phyloP scores from a whole-genome alignment of 2,888 invertebrate species.

The Hypolimnas misippus region DNA sequence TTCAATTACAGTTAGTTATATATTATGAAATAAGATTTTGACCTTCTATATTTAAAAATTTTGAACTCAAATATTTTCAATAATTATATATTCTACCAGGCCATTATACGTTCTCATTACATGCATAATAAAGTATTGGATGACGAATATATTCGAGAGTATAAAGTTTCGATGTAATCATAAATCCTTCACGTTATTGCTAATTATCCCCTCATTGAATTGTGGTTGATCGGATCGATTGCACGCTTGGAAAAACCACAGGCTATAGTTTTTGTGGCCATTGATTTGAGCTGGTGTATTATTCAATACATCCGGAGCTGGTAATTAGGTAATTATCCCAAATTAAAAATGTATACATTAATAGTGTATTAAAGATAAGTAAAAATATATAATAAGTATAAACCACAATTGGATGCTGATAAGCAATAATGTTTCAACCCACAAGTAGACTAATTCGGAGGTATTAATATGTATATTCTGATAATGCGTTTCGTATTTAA shows the following conservation, averaged over 20 bases:
- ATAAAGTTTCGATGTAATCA: conserved; percentile 18
- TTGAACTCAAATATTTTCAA: too few relatives aligned
- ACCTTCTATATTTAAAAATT: too few relatives aligned
- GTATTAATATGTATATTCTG: too few relatives aligned
- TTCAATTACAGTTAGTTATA: too few relatives aligned
- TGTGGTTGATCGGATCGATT: conserved; percentile 17
- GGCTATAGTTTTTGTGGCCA: conserved; percentile 25
- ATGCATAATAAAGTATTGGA: not conserved
- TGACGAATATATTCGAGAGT: not conserved
- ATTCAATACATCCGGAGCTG: conserved; percentile 2
- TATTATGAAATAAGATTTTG: too few relatives aligned
- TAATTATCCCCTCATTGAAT: conserved; percentile 28
- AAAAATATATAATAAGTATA: too few relatives aligned
- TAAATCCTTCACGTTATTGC: conserved; percentile 14
- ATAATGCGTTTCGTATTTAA: too few relatives aligned
- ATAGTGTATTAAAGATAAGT: not conserved
- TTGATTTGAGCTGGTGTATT: conserved; percentile 8
- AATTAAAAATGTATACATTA: not conserved
- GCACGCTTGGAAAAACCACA: conserved; percentile 18
- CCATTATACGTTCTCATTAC: not conserved
- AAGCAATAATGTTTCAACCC: too few relatives aligned
- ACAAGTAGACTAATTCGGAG: too few relatives aligned
- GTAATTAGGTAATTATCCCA: conserved; percentile 10
- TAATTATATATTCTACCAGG: too few relatives aligned
- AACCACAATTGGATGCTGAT: too few relatives aligned